Evolutionary conservation across 2,113 vertebrate species (phyloP), one percentile per base, ranked within the genome.

Genomic region (Copsychus sechellarum): DNA sequence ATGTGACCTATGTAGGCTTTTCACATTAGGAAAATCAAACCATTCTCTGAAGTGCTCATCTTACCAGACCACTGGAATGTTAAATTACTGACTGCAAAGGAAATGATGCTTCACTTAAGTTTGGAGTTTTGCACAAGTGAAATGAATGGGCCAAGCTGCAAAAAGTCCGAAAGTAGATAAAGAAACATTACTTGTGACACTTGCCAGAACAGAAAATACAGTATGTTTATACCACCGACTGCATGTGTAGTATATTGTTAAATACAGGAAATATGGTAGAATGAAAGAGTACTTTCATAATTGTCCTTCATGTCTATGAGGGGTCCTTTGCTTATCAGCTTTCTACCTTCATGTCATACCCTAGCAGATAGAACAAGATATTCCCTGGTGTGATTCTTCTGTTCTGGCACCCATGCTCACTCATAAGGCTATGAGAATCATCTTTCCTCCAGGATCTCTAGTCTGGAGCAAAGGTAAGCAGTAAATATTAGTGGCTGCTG

Each of bases 21-120:
- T 85, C 65, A 65, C 20, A 80, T 88, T 77, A 88, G 58, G 66
- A 94, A 94, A 96, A 92, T 73, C 81, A 93, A 92, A 62, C 78
- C 50, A 54, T 80, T 89, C 58, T 90, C 78, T 69, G 53, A 91
- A 72, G 48, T 53, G 62, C 54, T 84, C 86, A 67, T 78, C 80
- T 79, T 74, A 51, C 40, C 58, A 81, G 66, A 53, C 48, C 36
- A n/a, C n/a, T 58, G 70, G 33, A 91, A 92, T 73, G 62, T 70
- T 73, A 93, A 80, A 92, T 93, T 88, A 88, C 28, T 56, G 76
- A 58, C 47, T 88, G 69, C 43, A 81, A 81, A 86, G 81, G 50
- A 86, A 88, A 92, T 40, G 7, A 79, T 61, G 40, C 66, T 95
- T 87, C 45, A 80, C 71, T 69, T 42, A 77, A 82, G 7, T 76